Evolutionary conservation across 2,797 vertebrate genomes (phyloP), one percentile per base, ranked within the genome.

Genomic region (Petrocephalus schoutedeni): DNA sequence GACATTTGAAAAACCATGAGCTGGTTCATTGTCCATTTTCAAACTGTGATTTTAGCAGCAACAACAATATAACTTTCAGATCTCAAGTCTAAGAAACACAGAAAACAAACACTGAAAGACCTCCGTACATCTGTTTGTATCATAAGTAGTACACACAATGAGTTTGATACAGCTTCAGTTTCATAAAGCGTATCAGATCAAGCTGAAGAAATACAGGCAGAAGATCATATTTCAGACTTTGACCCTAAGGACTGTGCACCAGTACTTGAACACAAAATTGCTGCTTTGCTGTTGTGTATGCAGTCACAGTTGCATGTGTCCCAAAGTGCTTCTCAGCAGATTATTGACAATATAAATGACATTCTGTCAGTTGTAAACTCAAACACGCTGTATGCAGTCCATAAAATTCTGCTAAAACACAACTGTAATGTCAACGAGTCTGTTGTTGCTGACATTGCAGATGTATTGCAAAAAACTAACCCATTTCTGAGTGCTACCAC

Each of bases 1-100:
- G 82, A 86, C 84, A 32, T 56, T 36, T 86, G 21, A 56, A 86
- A 86, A 86, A 57, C 14, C 56, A 57, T 57, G 56, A 57, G 56
- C 56, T 57, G 84, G 53, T 86, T 86, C 21, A 28, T 56, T 58
- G 49, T 57, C 84, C 21, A 32, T 86, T 58, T 86, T 0, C 28
- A 58, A 86, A 58, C 32, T 86, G 84, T 86, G 84, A 85, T 85
- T 85, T 85, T 85, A 85, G 4, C 82, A 21, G 82, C 9, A 86
- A 86, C 84, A 86, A 86, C 84, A 19, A 86, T 51, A 56, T 86
- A 28, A 86, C 84, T 56, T 56, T 86, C 84, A 86, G 21, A 86
- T 5, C 53, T 86, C 51, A 86, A 28, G 84, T 54, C 41, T 41
- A 3, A 85, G 82, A 85, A 85, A 32, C 49, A 54, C 82, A 85